phyloP scores from a whole-genome alignment of 2,113 vertebrate species.

The Cyanoderma ruficeps region DNA sequence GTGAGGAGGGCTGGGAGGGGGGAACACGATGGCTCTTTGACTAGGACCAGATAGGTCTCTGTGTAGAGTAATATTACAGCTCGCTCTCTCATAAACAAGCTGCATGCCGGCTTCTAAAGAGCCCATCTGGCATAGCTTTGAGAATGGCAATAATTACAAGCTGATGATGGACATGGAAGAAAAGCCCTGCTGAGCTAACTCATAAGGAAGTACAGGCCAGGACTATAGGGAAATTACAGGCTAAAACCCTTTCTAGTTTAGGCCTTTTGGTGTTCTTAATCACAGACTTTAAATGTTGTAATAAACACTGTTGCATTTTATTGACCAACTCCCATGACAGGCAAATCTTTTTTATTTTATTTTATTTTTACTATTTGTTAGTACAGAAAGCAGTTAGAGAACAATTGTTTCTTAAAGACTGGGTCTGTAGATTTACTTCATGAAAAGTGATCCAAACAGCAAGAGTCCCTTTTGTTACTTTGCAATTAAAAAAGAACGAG shows the following conservation, averaged over 20 bases:
- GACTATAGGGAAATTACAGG: slow-evolving; percentile 83
- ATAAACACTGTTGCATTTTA: slow-evolving; percentile 84
- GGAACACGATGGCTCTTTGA: slow-evolving; percentile 64
- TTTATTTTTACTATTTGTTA: slow-evolving; percentile 67
- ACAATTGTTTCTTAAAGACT: background rate
- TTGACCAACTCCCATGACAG: slow-evolving; percentile 78
- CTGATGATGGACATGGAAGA: slow-evolving; percentile 83
- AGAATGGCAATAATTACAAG: slow-evolving; percentile 88
- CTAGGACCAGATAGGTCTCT: slow-evolving; percentile 76
- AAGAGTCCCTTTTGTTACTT: background rate
- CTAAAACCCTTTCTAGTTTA: slow-evolving; percentile 82
- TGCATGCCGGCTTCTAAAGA: slow-evolving; percentile 81
- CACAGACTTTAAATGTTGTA: slow-evolving; percentile 84
- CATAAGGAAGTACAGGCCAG: slow-evolving; percentile 82
- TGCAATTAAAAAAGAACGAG: background rate
- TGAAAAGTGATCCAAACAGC: slow-evolving; percentile 49
- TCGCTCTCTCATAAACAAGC: slow-evolving; percentile 77
- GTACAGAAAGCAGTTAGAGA: slow-evolving; percentile 36
- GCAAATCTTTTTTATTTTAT: slow-evolving; percentile 76
- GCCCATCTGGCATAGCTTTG: slow-evolving; percentile 84
- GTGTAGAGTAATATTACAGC: slow-evolving; percentile 79
- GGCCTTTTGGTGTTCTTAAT: slow-evolving; percentile 84
- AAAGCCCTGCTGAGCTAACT: slow-evolving; percentile 79
- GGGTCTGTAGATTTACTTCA: slow-evolving; percentile 43
- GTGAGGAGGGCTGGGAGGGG: slow-evolving; percentile 2